These are phyloP conservation scores for Dipus sagitta DNA, from an alignment of 2,797 vertebrate genomes.

Conservation along the genomic window DNA sequence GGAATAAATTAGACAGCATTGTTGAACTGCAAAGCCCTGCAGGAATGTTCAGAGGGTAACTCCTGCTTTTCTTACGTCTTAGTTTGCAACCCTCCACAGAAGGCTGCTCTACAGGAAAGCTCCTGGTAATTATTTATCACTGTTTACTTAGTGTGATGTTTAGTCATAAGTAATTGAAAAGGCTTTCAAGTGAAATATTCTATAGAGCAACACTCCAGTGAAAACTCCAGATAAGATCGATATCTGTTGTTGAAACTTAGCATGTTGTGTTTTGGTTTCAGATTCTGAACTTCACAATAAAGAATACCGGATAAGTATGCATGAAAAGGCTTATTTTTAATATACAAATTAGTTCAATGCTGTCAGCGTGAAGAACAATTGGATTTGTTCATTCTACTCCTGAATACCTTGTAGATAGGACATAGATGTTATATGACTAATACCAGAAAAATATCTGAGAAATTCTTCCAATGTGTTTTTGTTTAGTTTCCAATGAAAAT, in stretches of 20 bases:
- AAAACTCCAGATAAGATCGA: neutral
- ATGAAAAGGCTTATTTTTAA: neutral
- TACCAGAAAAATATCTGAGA: conserved; percentile 44
- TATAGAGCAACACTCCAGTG: conserved; percentile 12
- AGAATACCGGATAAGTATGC: neutral
- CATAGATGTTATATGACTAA: neutral
- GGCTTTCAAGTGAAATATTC: neutral
- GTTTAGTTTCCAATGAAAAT: conserved; percentile 19
- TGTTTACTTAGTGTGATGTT: neutral
- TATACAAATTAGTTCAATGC: neutral
- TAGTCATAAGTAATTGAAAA: conserved; percentile 29
- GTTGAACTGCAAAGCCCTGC: neutral
- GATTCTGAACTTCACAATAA: neutral
- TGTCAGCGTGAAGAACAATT: neutral
- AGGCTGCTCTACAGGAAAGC: neutral
- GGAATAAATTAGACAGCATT: neutral
- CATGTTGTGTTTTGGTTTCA: neutral
- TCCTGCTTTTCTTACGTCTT: neutral
- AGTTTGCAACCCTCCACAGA: neutral
- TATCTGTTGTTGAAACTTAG: conserved; percentile 38
- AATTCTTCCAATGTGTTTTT: neutral
- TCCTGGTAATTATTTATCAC: neutral
- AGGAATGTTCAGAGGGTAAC: neutral
- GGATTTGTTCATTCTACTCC: neutral
- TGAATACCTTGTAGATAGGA: neutral